A percentile compares a stretch with the other conserved stretches of the same genome.
These are phyloP conservation scores for Amphipoea lucens DNA, from an alignment of 2,888 invertebrate genomes.

Conservation along the genomic window DNA sequence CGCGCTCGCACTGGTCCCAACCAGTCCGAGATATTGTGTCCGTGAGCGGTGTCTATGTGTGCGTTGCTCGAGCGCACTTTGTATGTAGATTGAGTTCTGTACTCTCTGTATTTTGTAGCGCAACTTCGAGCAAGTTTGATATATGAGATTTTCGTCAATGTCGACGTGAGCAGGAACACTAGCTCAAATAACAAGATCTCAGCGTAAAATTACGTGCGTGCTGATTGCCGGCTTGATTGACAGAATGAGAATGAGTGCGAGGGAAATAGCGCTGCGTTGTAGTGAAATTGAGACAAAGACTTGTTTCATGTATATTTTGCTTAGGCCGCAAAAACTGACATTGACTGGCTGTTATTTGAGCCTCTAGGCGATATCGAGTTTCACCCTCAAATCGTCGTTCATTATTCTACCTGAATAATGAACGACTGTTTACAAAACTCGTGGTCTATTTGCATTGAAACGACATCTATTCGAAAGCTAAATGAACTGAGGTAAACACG, in stretches of 20 bases:
- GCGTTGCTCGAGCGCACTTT: too few species aligned
- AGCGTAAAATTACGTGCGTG: conserved; percentile 64
- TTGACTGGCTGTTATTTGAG: conserved; percentile 56
- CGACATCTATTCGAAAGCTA: conserved; percentile 22
- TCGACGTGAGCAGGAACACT: conserved; percentile 63
- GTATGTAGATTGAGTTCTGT: too few species aligned
- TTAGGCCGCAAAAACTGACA: conserved; percentile 54
- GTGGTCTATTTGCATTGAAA: conserved; percentile 50
- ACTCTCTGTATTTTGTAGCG: too few species aligned
- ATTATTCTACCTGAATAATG: conserved; percentile 1
- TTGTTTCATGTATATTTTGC: conserved; percentile 48
- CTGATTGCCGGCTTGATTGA: conserved; percentile 65
- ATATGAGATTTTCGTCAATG: conserved; percentile 75
- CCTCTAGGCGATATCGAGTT: conserved; percentile 48
- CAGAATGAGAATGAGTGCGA: conserved; percentile 63
- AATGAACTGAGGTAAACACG: conserved; percentile 19
- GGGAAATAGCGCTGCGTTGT: conserved; percentile 49
- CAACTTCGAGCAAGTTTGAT: conserved; percentile 68
- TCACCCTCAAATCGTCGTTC: conserved; percentile 36
- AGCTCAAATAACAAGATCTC: conserved; percentile 69
- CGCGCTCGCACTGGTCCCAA: too few species aligned
- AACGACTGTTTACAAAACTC: conserved; percentile 36
- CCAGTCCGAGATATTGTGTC: too few species aligned
- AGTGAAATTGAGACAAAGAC: conserved; percentile 60
- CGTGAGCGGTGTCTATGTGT: too few species aligned